These are phyloP conservation scores for Mus musculus DNA, from an alignment of 2,113 vertebrate species.

Conservation along the genomic window DNA sequence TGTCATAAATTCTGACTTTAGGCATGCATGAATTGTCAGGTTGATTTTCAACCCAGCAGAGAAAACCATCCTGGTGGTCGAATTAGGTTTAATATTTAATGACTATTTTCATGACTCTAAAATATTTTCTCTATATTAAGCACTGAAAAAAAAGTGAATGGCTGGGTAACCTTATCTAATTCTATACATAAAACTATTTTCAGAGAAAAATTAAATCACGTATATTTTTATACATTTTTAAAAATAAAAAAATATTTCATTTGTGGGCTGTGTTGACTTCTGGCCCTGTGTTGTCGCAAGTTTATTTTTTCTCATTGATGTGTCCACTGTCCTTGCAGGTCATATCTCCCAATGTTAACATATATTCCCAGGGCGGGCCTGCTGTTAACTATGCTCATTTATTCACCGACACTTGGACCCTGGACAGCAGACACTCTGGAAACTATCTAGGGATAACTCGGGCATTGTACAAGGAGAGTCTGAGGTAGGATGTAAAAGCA, in stretches of 20 bases:
- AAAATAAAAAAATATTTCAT: neutral
- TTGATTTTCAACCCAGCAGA: conserved; percentile 43
- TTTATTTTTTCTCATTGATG: neutral
- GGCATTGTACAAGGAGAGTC: neutral
- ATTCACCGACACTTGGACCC: neutral
- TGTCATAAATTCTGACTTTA: conserved; percentile 49
- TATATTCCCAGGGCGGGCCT: neutral
- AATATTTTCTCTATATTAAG: conserved; percentile 42
- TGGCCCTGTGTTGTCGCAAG: neutral
- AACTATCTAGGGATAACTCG: neutral
- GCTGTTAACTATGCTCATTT: neutral
- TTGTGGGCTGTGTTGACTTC: neutral
- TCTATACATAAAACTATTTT: neutral
- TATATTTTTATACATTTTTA: neutral
- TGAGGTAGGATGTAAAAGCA: conserved; percentile 1
- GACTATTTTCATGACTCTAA: conserved; percentile 6
- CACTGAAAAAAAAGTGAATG: conserved; percentile 42
- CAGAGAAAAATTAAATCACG: neutral
- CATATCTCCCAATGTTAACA: neutral
- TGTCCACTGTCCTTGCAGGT: neutral
- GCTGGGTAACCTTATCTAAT: neutral
- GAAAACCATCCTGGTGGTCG: neutral
- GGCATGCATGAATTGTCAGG: conserved; percentile 4
- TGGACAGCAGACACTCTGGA: neutral
- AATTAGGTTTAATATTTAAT: conserved; percentile 68